Evolutionary conservation across 2,888 invertebrate species (phyloP).

Genomic region (Trichogramma evanescens): DNA sequence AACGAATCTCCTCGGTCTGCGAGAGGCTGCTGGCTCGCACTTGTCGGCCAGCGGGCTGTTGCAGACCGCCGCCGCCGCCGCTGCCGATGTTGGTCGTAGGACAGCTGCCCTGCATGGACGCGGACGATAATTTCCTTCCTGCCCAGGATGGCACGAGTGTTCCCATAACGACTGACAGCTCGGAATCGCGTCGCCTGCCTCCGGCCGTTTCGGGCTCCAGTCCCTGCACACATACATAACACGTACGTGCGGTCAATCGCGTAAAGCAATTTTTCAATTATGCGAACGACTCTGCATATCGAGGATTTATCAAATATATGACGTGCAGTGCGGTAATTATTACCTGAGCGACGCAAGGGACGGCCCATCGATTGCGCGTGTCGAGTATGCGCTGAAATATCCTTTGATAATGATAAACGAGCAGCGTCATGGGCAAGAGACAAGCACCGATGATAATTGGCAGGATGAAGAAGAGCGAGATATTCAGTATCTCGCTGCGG

Average conservation of each 20-base stretch:
- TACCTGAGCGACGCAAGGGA: conserved; percentile 47
- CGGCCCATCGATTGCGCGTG: conserved; percentile 51
- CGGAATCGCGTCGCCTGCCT: conserved; percentile 48
- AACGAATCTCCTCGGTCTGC: conserved; percentile 50
- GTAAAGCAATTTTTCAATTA: too few species aligned
- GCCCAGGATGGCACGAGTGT: conserved; percentile 49
- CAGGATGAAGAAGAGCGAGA: conserved; percentile 51
- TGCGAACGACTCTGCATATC: neutral
- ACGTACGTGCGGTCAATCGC: too few species aligned
- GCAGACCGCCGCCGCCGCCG: neutral
- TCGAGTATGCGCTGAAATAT: conserved; percentile 53
- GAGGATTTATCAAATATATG: neutral
- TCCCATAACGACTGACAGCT: conserved; percentile 48
- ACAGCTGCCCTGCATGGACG: conserved; percentile 37
- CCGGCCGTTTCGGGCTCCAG: conserved; percentile 18
- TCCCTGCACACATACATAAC: conserved; percentile 18
- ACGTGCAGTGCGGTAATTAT: neutral
- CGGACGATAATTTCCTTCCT: conserved; percentile 46
- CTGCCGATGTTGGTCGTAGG: neutral
- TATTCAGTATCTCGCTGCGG: conserved; percentile 45
- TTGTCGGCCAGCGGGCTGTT: conserved; percentile 28
- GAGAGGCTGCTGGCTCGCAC: conserved; percentile 48
- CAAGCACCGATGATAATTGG: conserved; percentile 50
- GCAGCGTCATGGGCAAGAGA: conserved; percentile 51
- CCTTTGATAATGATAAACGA: conserved; percentile 53